Percentiles rank a stretch among this genome's conserved stretches.
These are phyloP conservation scores for Celastrina argiolus DNA, from an alignment of 2,888 invertebrate genomes.

Conservation along the genomic window DNA sequence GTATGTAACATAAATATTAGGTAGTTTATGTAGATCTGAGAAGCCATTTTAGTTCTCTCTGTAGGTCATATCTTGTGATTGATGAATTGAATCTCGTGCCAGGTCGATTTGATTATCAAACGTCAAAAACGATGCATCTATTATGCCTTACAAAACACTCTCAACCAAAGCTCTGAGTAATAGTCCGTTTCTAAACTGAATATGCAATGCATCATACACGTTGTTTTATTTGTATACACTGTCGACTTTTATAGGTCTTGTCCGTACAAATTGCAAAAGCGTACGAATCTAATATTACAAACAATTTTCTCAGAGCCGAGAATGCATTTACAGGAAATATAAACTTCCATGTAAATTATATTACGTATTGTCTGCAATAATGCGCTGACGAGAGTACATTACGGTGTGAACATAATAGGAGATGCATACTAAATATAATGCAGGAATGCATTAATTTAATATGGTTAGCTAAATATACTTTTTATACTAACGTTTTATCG, in stretches of 20 bases:
- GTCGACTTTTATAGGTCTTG: neutral
- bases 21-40: no score
- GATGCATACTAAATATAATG: neutral
- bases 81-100: neutral
- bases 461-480: neutral
- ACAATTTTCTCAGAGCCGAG: neutral
- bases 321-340: constrained; percentile 12
- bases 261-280: constrained; percentile 4
- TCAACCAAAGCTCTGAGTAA: neutral
- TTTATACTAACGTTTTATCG: no score
- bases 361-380: constrained; percentile 1
- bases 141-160: neutral
- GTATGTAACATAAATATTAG: no score
- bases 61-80: neutral
- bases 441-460: neutral
- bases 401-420: constrained; percentile 11
- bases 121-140: neutral
- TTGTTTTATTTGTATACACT: no score
- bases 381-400: neutral
- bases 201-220: neutral
- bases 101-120: neutral
- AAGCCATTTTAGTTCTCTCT: neutral
- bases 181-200: neutral
- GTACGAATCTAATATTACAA: neutral
- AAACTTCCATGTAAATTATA: constrained; percentile 12